Percentiles rank a stretch among this genome's conserved stretches.
Evolutionary conservation across 2,888 invertebrate species (phyloP).

Genomic region (Malthinus seriepunctatus): DNA sequence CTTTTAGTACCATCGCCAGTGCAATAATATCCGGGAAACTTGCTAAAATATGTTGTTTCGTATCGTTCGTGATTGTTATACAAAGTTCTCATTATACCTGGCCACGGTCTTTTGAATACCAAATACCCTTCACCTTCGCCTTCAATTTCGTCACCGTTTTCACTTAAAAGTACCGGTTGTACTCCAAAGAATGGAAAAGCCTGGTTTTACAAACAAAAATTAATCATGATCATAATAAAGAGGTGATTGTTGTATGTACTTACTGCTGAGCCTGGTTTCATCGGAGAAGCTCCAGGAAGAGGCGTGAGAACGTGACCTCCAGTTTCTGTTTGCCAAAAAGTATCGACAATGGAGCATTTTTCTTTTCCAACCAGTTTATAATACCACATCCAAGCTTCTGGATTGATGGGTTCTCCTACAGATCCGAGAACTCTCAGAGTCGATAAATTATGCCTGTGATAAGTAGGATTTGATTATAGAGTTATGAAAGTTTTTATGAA

Average conservation of each 20-base stretch:
- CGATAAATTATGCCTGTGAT: slow-evolving; percentile 65
- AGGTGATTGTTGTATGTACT: too few relatives aligned
- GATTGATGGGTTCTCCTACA: slow-evolving; percentile 98
- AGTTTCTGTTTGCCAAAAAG: slow-evolving; percentile 99
- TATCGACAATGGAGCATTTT: slow-evolving; percentile 92
- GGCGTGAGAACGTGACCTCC: slow-evolving; percentile 97
- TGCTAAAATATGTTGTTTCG: slow-evolving; percentile 90
- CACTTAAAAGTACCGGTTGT: slow-evolving; percentile 83
- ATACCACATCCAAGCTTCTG: slow-evolving; percentile 98
- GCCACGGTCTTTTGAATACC: slow-evolving; percentile 95
- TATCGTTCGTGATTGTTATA: slow-evolving; percentile 90
- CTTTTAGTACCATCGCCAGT: slow-evolving; percentile 90
- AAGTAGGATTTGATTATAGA: background rate
- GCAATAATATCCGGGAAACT: slow-evolving; percentile 96
- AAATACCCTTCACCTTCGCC: slow-evolving; percentile 94
- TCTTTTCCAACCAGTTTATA: slow-evolving; percentile 79
- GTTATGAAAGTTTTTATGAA: background rate
- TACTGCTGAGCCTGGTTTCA: slow-evolving; percentile 98
- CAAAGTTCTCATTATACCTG: slow-evolving; percentile 95
- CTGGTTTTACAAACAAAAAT: slow-evolving; percentile 60
- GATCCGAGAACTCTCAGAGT: slow-evolving; percentile 85
- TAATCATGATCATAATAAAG: background rate
- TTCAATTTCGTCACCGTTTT: slow-evolving; percentile 81
- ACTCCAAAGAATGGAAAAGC: slow-evolving; percentile 98
- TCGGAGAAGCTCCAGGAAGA: slow-evolving; percentile 92